phyloP scores from a whole-genome alignment of 2,113 vertebrate genomes.

The Mesoclemmys tuberculata region DNA sequence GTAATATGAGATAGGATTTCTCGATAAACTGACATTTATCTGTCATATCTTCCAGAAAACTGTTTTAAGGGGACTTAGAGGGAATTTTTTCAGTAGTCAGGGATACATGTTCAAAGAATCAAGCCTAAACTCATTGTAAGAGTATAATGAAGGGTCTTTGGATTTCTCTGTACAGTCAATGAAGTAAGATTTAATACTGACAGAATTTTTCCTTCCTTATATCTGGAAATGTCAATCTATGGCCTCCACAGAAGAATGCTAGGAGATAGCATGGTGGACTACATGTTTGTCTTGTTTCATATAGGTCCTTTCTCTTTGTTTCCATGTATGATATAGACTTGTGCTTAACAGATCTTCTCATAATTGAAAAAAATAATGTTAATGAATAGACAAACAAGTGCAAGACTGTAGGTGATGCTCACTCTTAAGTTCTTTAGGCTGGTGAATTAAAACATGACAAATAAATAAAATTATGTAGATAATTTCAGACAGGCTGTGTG shows the following conservation, averaged over 20 bases:
- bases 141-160: not conserved
- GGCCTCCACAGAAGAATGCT: not conserved
- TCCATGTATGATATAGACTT: not conserved
- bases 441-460: not conserved
- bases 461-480: not conserved
- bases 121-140: not conserved
- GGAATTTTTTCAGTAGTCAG: not conserved
- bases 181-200: not conserved
- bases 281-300: not conserved
- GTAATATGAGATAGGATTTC: not conserved
- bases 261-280: not conserved
- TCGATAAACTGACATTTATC: not conserved
- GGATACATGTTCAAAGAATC: not conserved
- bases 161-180: not conserved
- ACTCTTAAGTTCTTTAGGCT: not conserved
- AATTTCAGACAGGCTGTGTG: not conserved
- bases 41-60: not conserved
- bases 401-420: not conserved
- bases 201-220: not conserved
- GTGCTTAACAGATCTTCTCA: not conserved
- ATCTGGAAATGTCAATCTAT: not conserved
- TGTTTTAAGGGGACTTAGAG: not conserved
- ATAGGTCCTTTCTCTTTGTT: not conserved
- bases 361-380: not conserved
- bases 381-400: not conserved